phyloP scores from a whole-genome alignment of 2,888 invertebrate genomes.

The Colletes collaris region DNA sequence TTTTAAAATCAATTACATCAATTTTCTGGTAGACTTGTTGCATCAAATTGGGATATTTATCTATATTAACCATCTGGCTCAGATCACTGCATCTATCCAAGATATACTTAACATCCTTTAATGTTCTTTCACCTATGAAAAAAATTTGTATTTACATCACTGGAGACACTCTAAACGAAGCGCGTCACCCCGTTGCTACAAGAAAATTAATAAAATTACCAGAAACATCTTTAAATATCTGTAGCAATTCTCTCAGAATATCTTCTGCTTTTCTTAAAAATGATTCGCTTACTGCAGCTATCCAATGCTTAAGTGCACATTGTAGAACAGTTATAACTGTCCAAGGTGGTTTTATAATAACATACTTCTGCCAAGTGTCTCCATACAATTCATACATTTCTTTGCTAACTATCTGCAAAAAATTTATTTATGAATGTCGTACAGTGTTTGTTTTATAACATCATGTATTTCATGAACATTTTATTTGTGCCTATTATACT shows the following conservation, averaged over 20 bases:
- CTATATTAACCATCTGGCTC: conserved; percentile 70
- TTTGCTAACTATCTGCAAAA: conserved; percentile 73
- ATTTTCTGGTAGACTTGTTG: conserved; percentile 57
- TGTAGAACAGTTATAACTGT: conserved; percentile 72
- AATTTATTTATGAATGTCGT: conserved; percentile 26
- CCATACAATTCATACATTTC: conserved; percentile 78
- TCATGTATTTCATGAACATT: not conserved
- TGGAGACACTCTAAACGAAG: not conserved
- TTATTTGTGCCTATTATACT: conserved; percentile 23
- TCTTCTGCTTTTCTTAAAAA: conserved; percentile 71
- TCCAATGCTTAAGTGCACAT: conserved; percentile 81
- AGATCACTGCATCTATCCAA: conserved; percentile 74
- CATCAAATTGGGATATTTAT: conserved; percentile 70
- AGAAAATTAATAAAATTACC: conserved; percentile 53
- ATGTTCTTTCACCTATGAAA: conserved; percentile 64
- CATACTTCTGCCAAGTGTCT: conserved; percentile 75
- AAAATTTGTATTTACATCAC: not conserved
- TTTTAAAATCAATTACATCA: conserved; percentile 62
- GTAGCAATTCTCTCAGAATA: conserved; percentile 68
- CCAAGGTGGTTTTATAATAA: conserved; percentile 80
- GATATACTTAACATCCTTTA: conserved; percentile 69
- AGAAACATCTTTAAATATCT: conserved; percentile 64
- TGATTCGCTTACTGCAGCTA: conserved; percentile 79
- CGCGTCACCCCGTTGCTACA: not conserved
- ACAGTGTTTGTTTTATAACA: conserved; percentile 1